These are phyloP conservation scores for Gila orcuttii DNA, from an alignment of 2,113 vertebrate genomes.

Conservation along the genomic window DNA sequence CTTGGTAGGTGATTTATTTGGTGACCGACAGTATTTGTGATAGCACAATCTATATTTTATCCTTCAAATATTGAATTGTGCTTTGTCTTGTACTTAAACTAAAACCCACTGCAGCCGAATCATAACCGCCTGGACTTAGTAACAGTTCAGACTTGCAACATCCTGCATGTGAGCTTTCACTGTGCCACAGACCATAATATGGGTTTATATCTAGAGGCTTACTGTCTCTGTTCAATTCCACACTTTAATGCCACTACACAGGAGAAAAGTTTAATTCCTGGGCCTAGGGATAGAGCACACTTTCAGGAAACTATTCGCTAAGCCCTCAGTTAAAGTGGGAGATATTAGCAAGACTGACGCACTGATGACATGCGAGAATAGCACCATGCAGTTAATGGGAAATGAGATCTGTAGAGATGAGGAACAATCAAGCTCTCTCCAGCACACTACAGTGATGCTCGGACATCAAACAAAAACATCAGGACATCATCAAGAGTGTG, in stretches of 20 bases:
- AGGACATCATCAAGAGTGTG: constrained; percentile 20
- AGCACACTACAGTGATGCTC: background rate
- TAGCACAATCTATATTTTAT: background rate
- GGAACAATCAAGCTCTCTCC: constrained; percentile 28
- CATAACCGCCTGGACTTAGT: background rate
- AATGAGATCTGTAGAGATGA: constrained; percentile 31
- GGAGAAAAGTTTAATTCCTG: constrained; percentile 34
- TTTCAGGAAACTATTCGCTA: constrained; percentile 23
- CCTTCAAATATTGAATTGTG: background rate
- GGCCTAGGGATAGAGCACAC: constrained; percentile 30
- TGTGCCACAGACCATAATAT: constrained; percentile 28
- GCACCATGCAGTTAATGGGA: constrained; percentile 40
- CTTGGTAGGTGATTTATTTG: background rate
- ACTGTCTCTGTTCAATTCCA: constrained; percentile 6
- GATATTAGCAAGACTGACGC: constrained; percentile 48
- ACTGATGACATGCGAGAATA: constrained; percentile 42
- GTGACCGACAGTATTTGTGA: background rate
- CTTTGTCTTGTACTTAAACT: too few relatives aligned
- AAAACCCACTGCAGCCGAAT: background rate
- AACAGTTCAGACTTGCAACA: background rate
- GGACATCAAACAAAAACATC: constrained; percentile 42
- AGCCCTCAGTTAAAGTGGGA: constrained; percentile 37
- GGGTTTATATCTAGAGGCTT: constrained; percentile 12
- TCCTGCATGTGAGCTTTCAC: background rate
- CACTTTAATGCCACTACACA: constrained; percentile 24